Base-by-base conservation (phyloP, 2,113 vertebrate species). In the Struthio camelus region DNA sequence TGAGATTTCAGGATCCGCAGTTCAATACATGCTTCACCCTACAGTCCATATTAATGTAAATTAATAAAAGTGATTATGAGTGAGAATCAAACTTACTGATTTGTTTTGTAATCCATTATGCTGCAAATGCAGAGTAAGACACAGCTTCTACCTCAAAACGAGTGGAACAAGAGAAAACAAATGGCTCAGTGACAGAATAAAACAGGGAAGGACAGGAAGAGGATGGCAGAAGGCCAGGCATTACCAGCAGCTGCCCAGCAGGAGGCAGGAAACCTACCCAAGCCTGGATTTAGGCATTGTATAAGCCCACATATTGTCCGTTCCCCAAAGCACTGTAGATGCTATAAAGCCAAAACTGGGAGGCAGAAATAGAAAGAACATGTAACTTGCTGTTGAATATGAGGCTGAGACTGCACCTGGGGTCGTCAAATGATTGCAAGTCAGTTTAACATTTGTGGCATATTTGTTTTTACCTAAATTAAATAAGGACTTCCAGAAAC, bases 391-490 rank as follows among this genome's bases (percentile, higher is more conserved):
- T 87, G 56, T 9, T 32, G 67, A 46, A 14, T 3, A 3, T 5
- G 38, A 65, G 65, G 78, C 53, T 4, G 3, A 92, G 70, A 13
- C 22, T 40, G 53, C 48, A 32, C 64, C 61, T 40, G 84, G 87
- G 58, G 83, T 85, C 69, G 42, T n/a, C 81, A 69, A 30, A n/a
- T 32, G 32, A 73, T 2, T 82, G 44, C 1, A 0, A 40, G 62
- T 76, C 78, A 54, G 32, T 90, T 91, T 85, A 87, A 90, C 32
- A 77, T 92, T 77, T 82, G 91, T 87, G 72, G 42, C 19, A 14
- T 93, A 34, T 90, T 95, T 92, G 44, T 25, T 91, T 91, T 93
- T 76, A 80, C 23, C 50, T 66, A 72, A 89, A 80, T 89, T 91
- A 94, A 95, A 95, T 80, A 85, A 82, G 18, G 36, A 36, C 59